Percentiles rank a stretch among this genome's conserved stretches.
phyloP scores from a whole-genome alignment of 2,888 invertebrate species.

The Drosophila infuscata region DNA sequence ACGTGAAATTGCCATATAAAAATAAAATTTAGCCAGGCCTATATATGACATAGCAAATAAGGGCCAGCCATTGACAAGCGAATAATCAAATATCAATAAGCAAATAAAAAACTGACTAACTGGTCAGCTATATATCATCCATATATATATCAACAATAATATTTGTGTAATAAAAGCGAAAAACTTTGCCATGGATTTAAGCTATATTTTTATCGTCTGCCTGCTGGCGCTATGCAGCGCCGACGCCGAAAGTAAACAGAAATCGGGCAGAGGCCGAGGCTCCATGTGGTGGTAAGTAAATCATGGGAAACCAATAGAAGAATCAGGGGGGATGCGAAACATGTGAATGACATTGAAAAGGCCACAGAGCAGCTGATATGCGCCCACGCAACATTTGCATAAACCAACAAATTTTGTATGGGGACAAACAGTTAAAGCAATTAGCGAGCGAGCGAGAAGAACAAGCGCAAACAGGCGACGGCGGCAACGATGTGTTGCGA shows the following conservation, averaged over 20 bases:
- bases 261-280: constrained; percentile 92
- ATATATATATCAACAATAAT: constrained; percentile 28
- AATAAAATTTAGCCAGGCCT: constrained; percentile 41
- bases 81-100: constrained; percentile 38
- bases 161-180: constrained; percentile 37
- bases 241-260: constrained; percentile 84
- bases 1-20: constrained; percentile 81
- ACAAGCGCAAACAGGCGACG: constrained; percentile 56
- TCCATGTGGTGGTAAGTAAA: constrained; percentile 96
- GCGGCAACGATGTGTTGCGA: constrained; percentile 4
- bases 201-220: constrained; percentile 78
- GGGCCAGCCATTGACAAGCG: constrained; percentile 41
- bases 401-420: constrained; percentile 50
- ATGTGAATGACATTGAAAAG: constrained; percentile 53
- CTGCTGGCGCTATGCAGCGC: constrained; percentile 81
- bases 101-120: constrained; percentile 40
- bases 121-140: constrained; percentile 25
- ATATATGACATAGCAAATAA: constrained; percentile 26
- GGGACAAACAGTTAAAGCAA: constrained; percentile 53
- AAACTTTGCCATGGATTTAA: constrained; percentile 82
- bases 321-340: neutral
- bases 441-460: constrained; percentile 67
- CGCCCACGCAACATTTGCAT: constrained; percentile 66
- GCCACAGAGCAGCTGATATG: constrained; percentile 28
- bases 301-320: constrained; percentile 18